A percentile compares a stretch with the other conserved stretches of the same genome.
phyloP scores from a whole-genome alignment of 1,140 invertebrate species.

The Drosophila hydei region DNA sequence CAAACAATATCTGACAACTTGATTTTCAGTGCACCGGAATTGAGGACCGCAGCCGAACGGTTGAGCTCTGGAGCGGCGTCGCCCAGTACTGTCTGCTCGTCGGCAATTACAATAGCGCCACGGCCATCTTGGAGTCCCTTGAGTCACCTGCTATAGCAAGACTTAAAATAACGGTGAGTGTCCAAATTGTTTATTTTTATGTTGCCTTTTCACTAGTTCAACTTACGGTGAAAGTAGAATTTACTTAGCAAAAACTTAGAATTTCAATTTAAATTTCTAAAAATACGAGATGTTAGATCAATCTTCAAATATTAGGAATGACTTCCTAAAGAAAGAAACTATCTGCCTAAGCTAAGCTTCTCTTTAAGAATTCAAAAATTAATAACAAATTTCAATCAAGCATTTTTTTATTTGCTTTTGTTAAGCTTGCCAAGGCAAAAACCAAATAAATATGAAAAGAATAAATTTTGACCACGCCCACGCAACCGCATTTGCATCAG shows the following conservation, averaged over 20 bases:
- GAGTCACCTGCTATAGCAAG: slow-evolving; percentile 80
- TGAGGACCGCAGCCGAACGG: slow-evolving; percentile 60
- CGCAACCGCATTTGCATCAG: slow-evolving; percentile 17
- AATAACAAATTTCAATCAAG: too few relatives aligned
- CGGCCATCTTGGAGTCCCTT: slow-evolving; percentile 78
- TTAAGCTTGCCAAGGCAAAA: background rate
- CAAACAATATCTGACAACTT: slow-evolving; percentile 22
- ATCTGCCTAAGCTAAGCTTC: too few relatives aligned
- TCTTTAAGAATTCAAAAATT: too few relatives aligned
- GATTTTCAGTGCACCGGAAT: slow-evolving; percentile 62
- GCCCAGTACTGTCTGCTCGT: slow-evolving; percentile 73
- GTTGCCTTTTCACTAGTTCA: too few relatives aligned
- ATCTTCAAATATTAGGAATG: too few relatives aligned
- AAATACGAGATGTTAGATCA: too few relatives aligned
- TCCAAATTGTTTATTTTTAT: background rate
- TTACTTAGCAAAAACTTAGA: too few relatives aligned
- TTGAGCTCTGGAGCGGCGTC: slow-evolving; percentile 72
- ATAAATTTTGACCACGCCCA: slow-evolving; percentile 17
- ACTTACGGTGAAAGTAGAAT: too few relatives aligned
- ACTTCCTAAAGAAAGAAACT: too few relatives aligned
- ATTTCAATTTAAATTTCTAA: too few relatives aligned
- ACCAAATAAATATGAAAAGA: background rate
- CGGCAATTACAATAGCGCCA: slow-evolving; percentile 78
- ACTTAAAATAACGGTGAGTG: slow-evolving; percentile 80
- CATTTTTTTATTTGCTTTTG: too few relatives aligned